Evolutionary conservation across 2,888 invertebrate species (phyloP), one percentile per base, ranked within the genome.

Genomic region (Xanthorhoe designata): DNA sequence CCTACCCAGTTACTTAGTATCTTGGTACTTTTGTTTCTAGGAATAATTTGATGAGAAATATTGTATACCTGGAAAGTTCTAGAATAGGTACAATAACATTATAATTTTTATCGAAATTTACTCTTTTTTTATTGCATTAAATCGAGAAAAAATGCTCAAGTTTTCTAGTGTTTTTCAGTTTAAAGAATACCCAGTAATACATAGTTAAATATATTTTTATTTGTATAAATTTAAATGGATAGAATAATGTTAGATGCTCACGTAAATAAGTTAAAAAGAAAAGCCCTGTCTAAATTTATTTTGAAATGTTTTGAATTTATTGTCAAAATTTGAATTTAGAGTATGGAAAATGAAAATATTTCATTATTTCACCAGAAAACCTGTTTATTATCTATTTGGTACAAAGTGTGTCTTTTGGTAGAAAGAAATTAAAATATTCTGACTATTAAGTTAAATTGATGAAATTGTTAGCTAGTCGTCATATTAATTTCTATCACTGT

Each of bases 121-220:
- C 10, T 42, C 13, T 35, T 35, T 55, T n/a, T 53, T 32, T 54
- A 32, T 53, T 19, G n/a, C 2, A 7, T 51, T 0, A 15, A 42
- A 15, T 13, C 38, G 38, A 13, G 13, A 51, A 42, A 9, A 24
- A 38, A 59, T 59, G 64, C 54, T 59, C 63, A 47, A 64, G 59
- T 50, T 64, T 59, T 55, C 17, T 24, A 64, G 18, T 49, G 13
- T 8, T 10, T 17, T 47, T 32, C 7, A 32, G 6, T 32, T 32
- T 32, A 32, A 32, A 32, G 10, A 13, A 2, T 38, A 38, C 9
- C 38, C 38, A 1, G 3, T 42, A 13, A 42, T 38, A n/a, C 9
- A 35, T 42, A 42, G 0, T 42, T 1, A 13, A 42, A 13, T 13
- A 13, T 42, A 13, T 42, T 42, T 13, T 42, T 42, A 42, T 13